A percentile compares a stretch with the other conserved stretches of the same genome.
Conservation (phyloP, 2,113 vertebrate species). For the Saguinus midas region DNA sequence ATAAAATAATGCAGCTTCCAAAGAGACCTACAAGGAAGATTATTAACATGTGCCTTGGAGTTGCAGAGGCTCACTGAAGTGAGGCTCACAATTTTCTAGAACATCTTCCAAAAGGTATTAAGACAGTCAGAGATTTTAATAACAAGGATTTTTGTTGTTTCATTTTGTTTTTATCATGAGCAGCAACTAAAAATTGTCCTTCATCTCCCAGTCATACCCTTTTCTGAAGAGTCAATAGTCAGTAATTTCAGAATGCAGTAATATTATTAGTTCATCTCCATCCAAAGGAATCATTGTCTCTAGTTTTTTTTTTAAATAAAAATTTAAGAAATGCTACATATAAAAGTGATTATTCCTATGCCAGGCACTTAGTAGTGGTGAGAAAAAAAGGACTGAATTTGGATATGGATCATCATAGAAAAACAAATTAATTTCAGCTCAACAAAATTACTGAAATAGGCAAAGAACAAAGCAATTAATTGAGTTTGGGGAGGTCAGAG, state of each 20-base stretch:
- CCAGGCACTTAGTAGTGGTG: not conserved
- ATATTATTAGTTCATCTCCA: not conserved
- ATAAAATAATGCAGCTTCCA: not conserved
- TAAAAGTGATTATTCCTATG: not conserved
- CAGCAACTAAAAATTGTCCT: not conserved
- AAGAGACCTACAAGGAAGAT: not conserved
- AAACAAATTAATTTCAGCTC: not conserved
- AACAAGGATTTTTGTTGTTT: not conserved
- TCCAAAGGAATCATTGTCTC: not conserved
- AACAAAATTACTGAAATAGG: not conserved
- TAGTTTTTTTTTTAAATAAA: not conserved
- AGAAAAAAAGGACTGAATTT: not conserved
- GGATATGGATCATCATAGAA: not conserved
- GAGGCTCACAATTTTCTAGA: not conserved
- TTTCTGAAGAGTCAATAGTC: not conserved
- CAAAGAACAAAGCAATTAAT: not conserved
- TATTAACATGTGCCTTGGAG: not conserved
- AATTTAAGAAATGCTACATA: not conserved
- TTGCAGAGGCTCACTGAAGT: not conserved
- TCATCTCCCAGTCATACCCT: not conserved
- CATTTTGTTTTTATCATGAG: not conserved
- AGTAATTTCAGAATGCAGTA: slow-evolving; percentile 14
- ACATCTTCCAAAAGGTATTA: not conserved
- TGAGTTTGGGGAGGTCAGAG: not conserved
- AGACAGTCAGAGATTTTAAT: not conserved